Base-by-base conservation (phyloP, 2,888 invertebrate genomes). In the Drosophila falleni region DNA sequence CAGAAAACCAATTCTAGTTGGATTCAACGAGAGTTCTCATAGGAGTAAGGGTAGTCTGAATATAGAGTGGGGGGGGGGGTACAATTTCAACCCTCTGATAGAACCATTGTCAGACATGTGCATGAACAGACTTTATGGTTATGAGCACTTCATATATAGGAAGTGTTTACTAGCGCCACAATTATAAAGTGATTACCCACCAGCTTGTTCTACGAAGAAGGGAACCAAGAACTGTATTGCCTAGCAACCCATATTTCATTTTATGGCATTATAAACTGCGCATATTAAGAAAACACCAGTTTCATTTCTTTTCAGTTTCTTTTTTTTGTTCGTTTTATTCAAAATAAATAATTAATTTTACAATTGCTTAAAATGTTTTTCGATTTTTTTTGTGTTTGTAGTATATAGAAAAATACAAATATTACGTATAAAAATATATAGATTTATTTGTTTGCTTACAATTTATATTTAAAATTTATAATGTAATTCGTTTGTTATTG, bases 181-280 rank as follows among this genome's bases (percentile, higher is more conserved):
- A 89, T 88, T 87, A 87, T 79, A 89, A 89, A 78, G 69, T 83
- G 63, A 86, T 87, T 89, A 89, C 76, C 51, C 39, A 51, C 61
- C 49, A 61, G 69, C 63, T 60, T 35, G 23, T 50, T 31, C 9
- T 31, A 26, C 29, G 15, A 8, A 35, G 37, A 46, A 29, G 37
- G 11, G 15, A 35, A 13, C 1, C n/a, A n/a, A n/a, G 26, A 16
- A 46, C 3, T 44, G 63, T 53, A n/a, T 66, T 69, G 55, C 73
- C 63, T 67, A 59, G 73, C 78, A 78, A 78, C 73, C 63, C 78
- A 78, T 56, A 56, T 56, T 39, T 41, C 33, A 13, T 33, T 58
- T 80, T 49, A 76, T 62, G 9, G 56, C 58, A 13, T 29, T 55
- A 61, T 50, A 55, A 68, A 46, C 49, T 42, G 23, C 50, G 59